Evolutionary conservation across 2,888 invertebrate genomes (phyloP).

Genomic region (Tetranychus piercei): DNA sequence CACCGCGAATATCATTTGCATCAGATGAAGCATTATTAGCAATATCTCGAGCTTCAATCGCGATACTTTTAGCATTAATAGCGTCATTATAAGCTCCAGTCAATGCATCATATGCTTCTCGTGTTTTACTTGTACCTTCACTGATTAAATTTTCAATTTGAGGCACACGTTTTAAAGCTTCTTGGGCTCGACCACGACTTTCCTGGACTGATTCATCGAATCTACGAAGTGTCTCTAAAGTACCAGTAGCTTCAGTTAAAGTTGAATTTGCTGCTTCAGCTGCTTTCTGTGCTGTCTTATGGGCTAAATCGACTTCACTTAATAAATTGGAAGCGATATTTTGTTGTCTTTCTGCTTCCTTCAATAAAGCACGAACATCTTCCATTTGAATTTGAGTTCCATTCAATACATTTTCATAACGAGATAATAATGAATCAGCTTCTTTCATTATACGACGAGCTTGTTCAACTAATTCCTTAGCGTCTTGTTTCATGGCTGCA

Average conservation of each 20-base stretch:
- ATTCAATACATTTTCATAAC: not conserved
- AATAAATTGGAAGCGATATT: slow-evolving; percentile 54
- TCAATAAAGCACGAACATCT: slow-evolving; percentile 35
- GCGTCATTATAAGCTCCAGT: slow-evolving; percentile 60
- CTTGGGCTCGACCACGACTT: slow-evolving; percentile 57
- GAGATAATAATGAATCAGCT: not conserved
- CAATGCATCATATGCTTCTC: slow-evolving; percentile 50
- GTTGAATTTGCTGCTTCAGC: slow-evolving; percentile 65
- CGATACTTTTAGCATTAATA: slow-evolving; percentile 48
- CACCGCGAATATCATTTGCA: slow-evolving; percentile 55
- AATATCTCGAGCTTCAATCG: slow-evolving; percentile 55
- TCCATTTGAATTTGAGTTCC: slow-evolving; percentile 1
- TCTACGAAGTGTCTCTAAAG: slow-evolving; percentile 52
- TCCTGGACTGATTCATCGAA: slow-evolving; percentile 76
- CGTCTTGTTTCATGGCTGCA: not conserved
- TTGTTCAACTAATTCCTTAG: not conserved
- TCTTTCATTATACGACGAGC: not conserved
- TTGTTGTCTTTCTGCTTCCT: slow-evolving; percentile 47
- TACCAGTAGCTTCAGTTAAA: slow-evolving; percentile 56
- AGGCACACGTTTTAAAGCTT: slow-evolving; percentile 51
- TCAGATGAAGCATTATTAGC: slow-evolving; percentile 62
- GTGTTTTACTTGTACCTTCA: slow-evolving; percentile 51
- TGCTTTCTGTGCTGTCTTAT: slow-evolving; percentile 56
- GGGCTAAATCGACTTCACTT: slow-evolving; percentile 49
- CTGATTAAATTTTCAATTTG: slow-evolving; percentile 51